Percentiles rank a stretch among this genome's conserved stretches.
Evolutionary conservation across 2,113 vertebrate species (phyloP).

Genomic region (Bucco capensis): DNA sequence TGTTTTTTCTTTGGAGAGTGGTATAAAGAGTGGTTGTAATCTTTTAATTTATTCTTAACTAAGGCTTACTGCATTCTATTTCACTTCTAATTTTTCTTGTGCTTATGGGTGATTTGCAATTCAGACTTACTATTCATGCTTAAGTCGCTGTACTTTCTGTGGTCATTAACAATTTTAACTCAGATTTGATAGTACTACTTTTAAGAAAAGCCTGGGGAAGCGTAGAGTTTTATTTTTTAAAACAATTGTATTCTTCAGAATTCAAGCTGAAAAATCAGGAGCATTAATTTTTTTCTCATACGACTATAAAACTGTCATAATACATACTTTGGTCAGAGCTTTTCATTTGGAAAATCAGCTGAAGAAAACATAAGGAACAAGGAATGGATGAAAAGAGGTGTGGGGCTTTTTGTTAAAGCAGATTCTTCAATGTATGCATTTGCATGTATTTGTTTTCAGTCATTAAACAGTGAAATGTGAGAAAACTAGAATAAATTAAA

Average conservation of each 20-base stretch:
- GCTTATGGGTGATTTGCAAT: conserved; percentile 8
- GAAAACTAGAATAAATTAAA: not conserved
- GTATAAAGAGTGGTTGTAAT: not conserved
- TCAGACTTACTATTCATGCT: not conserved
- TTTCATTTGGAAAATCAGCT: not conserved
- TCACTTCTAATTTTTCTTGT: conserved; percentile 2
- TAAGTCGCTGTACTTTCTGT: not conserved
- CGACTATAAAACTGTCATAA: not conserved
- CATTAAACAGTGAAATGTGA: not conserved
- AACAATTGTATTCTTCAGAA: not conserved
- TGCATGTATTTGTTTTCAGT: not conserved
- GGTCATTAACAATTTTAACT: not conserved
- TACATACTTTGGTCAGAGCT: not conserved
- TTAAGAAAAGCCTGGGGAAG: not conserved
- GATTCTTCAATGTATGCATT: not conserved
- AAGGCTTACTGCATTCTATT: conserved; percentile 3
- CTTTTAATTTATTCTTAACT: not conserved
- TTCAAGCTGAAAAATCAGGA: not conserved
- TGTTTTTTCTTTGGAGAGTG: not conserved
- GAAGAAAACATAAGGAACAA: not conserved
- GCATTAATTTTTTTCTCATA: not conserved
- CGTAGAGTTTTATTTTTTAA: not conserved
- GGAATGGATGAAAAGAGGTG: not conserved
- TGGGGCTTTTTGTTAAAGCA: not conserved
- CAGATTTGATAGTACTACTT: not conserved